A percentile compares a stretch with the other conserved stretches of the same genome.
These are phyloP conservation scores for Morone saxatilis DNA, from an alignment of 2,113 vertebrate species.

Conservation along the genomic window DNA sequence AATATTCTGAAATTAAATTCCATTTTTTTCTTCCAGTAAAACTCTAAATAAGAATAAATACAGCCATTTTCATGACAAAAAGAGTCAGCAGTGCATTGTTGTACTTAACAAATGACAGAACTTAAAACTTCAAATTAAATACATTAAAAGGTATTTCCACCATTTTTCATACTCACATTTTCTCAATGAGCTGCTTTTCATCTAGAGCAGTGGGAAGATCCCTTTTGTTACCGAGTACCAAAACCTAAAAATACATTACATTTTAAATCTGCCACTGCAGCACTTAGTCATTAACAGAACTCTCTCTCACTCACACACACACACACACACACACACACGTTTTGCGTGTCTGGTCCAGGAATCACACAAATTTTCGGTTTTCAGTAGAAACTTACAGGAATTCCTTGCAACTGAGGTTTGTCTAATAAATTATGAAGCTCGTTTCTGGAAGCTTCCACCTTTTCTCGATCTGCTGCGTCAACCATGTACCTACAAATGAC, in stretches of 20 bases:
- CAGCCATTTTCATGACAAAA: not conserved
- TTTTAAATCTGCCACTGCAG: slow-evolving; percentile 17
- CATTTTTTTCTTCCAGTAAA: not conserved
- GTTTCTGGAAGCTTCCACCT: slow-evolving; percentile 97
- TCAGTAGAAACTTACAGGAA: slow-evolving; percentile 90
- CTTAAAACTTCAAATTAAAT: not conserved
- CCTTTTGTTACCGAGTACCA: slow-evolving; percentile 93
- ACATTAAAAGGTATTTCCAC: not conserved
- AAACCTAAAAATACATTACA: slow-evolving; percentile 80
- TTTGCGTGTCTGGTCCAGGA: slow-evolving; percentile 7
- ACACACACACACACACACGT: not conserved
- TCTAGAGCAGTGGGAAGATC: slow-evolving; percentile 90
- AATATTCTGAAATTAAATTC: not conserved
- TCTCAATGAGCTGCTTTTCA: slow-evolving; percentile 94
- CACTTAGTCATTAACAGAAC: not conserved
- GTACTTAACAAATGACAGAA: not conserved
- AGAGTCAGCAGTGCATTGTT: not conserved
- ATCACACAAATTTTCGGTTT: slow-evolving; percentile 1
- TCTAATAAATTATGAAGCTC: slow-evolving; percentile 99
- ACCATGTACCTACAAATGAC: slow-evolving; percentile 94
- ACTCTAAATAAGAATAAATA: not conserved
- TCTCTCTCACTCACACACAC: not conserved
- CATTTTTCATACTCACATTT: slow-evolving; percentile 85
- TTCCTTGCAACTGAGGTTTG: slow-evolving; percentile 99
- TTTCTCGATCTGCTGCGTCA: slow-evolving; percentile 97